Percentiles rank a stretch among this genome's conserved stretches.
These are phyloP conservation scores for Electrophaes corylata DNA, from an alignment of 2,888 invertebrate species.

Conservation along the genomic window DNA sequence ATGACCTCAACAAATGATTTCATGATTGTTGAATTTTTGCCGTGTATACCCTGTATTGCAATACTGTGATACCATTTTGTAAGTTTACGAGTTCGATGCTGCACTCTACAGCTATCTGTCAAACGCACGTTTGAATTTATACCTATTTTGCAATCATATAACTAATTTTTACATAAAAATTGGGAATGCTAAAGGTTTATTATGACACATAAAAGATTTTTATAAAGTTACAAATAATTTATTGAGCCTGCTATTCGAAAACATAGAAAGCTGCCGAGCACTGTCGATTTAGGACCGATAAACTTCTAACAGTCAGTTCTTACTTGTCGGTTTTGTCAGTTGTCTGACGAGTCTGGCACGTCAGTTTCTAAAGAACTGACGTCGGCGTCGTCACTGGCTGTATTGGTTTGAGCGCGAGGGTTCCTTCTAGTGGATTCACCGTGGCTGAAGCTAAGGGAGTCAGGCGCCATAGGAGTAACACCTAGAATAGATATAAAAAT, in stretches of 20 bases:
- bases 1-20: too few species aligned
- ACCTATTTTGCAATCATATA: too few species aligned
- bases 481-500: neutral
- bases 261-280: conserved; percentile 38
- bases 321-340: conserved; percentile 40
- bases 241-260: conserved; percentile 26
- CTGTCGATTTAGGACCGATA: conserved; percentile 41
- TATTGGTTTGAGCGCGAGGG: conserved; percentile 16
- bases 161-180: too few species aligned
- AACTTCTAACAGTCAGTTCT: conserved; percentile 23
- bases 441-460: conserved; percentile 25
- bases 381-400: conserved; percentile 70
- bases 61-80: too few species aligned
- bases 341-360: conserved; percentile 62
- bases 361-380: conserved; percentile 73
- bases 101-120: too few species aligned
- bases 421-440: conserved; percentile 23
- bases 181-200: neutral
- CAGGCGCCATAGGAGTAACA: conserved; percentile 5
- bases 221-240: conserved; percentile 37
- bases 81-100: too few species aligned
- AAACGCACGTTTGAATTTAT: too few species aligned
- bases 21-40: too few species aligned
- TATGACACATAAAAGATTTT: conserved; percentile 6
- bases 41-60: too few species aligned